These are phyloP conservation scores for Diglossa cyanea DNA, from an alignment of 2,797 vertebrate species.

Conservation along the genomic window DNA sequence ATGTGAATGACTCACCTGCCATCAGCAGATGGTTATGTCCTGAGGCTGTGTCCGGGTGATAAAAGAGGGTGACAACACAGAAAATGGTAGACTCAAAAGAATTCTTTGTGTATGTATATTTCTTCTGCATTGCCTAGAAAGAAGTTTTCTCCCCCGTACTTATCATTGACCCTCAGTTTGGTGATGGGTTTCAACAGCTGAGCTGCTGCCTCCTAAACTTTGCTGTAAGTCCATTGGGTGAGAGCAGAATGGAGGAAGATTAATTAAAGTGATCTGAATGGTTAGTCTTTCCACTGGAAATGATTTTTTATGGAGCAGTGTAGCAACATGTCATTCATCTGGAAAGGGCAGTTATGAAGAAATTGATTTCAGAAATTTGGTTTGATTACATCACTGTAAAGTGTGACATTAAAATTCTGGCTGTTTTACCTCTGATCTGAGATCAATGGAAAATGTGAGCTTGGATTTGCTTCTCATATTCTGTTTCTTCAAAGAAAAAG, in stretches of 20 bases:
- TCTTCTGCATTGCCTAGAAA: neutral
- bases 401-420: conserved; percentile 6
- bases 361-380: conserved; percentile 62
- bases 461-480: neutral
- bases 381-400: conserved; percentile 20
- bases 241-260: neutral
- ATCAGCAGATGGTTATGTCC: neutral
- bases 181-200: conserved; percentile 3
- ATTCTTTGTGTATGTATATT: neutral
- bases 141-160: neutral
- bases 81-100: neutral
- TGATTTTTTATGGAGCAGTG: neutral
- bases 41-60: neutral
- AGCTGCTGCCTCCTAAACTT: neutral
- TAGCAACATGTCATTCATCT: conserved; percentile 30
- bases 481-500: neutral
- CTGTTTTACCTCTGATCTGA: neutral
- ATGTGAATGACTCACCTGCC: neutral
- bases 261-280: conserved; percentile 60
- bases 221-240: neutral
- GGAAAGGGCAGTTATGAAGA: conserved; percentile 66
- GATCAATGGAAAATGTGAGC: neutral
- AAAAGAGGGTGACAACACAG: neutral
- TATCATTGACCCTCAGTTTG: neutral
- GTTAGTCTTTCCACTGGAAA: conserved; percentile 60